Base-by-base conservation (phyloP, 23 tunicate genomes). In the Styela clava region DNA sequence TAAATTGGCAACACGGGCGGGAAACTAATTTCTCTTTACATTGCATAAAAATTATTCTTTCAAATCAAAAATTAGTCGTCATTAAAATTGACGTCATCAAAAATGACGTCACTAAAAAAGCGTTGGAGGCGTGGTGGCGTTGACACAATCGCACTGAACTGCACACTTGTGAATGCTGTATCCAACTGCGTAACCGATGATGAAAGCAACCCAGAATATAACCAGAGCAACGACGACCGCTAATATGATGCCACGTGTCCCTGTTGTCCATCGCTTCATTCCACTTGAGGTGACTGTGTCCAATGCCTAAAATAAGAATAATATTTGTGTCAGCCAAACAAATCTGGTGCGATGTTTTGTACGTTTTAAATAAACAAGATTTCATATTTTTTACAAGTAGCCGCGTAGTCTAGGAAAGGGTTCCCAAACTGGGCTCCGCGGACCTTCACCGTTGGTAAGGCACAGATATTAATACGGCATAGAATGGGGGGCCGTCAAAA, bases 161-260 rank as follows among this genome's bases (percentile, higher is more conserved):
- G 69, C 76, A n/a, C 88, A 84, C 62, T 69, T 78, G 62, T 88
- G 93, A 12, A 88, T 88, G 31, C 63, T 74, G 74, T 88, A 88
- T 64, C 93, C 93, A 24, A 88, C 93, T 7, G 74, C 84, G 62
- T 88, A 88, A 31, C 93, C 93, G 52, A 83, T 68, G 34, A 71
- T 61, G 63, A 88, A 88, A 1, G 74, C 73, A 7, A 77, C 28
- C n/a, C 78, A 28, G 64, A 71, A 61, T 24, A 88, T 20, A 18
- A 83, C 31, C 16, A 88, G 51, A 18, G 62, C 65, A 0, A 88
- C 32, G 21, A 83, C 2, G 68, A 52, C 61, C 24, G 69, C 83
- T 1, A 88, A 21, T 5, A 88, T 35, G 24, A 76, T 77, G n/a
- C 93, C 93, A 2, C 80, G 69, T 16, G 68, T 56, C 78, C 93